phyloP scores from a whole-genome alignment of 35 echinoderm and acorn worm genomes.

The Stichopus chloronotus region DNA sequence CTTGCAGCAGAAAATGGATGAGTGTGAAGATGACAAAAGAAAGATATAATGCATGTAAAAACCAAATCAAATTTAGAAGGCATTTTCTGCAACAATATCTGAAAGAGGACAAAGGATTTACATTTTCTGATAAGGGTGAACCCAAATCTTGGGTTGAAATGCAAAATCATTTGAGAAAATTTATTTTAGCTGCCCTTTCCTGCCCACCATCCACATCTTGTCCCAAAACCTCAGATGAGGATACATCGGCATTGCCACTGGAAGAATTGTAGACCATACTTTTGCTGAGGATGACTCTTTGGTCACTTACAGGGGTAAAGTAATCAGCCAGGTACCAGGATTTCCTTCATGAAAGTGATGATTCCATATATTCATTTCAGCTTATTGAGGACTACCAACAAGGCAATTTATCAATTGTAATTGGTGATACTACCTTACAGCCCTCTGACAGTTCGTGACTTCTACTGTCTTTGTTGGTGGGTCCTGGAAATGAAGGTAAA shows the following conservation, averaged over 20 bases:
- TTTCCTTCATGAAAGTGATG: constrained; percentile 55
- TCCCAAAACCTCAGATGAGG: background rate
- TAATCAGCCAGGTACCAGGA: constrained; percentile 57
- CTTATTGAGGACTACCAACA: background rate
- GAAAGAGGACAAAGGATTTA: constrained; percentile 46
- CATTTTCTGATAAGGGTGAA: constrained; percentile 43
- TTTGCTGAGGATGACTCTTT: background rate
- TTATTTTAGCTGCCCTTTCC: background rate
- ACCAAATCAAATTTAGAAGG: constrained; percentile 61
- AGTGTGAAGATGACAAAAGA: constrained; percentile 57
- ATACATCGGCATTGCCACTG: background rate
- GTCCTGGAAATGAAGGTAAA: too few species aligned
- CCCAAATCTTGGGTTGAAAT: too few species aligned
- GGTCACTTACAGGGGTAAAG: constrained; percentile 18
- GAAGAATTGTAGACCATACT: background rate
- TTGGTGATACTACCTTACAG: background rate
- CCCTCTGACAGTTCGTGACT: too few species aligned
- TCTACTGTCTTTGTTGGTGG: too few species aligned
- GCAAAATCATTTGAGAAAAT: background rate
- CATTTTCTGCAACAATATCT: constrained; percentile 42
- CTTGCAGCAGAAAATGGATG: constrained; percentile 50
- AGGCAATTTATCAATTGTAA: background rate
- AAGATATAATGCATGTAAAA: constrained; percentile 62
- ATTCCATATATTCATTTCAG: background rate
- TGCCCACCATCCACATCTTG: background rate